A percentile compares a stretch with the other conserved stretches of the same genome.
phyloP scores from a whole-genome alignment of 2,113 vertebrate genomes.

The Oceanites oceanicus region DNA sequence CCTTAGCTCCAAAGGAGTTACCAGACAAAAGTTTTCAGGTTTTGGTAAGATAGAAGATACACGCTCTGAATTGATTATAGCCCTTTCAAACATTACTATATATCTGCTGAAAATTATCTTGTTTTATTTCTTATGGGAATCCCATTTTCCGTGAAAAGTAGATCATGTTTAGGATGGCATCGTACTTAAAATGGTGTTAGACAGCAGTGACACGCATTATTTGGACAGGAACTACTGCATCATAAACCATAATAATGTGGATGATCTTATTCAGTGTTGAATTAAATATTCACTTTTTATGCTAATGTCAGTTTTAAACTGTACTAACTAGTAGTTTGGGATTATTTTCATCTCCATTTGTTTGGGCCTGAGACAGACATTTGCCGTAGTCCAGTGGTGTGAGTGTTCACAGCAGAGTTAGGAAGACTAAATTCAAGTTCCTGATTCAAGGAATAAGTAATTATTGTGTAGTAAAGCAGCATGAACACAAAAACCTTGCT shows the following conservation, averaged over 20 bases:
- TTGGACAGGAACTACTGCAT: neutral
- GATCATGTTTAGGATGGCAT: neutral
- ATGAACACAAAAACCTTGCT: neutral
- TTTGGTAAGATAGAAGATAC: neutral
- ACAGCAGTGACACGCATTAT: neutral
- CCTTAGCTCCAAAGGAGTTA: neutral
- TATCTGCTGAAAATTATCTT: neutral
- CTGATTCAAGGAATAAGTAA: neutral
- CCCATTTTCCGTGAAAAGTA: neutral
- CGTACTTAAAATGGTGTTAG: neutral
- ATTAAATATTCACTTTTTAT: neutral
- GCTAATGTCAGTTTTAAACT: neutral
- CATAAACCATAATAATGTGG: neutral
- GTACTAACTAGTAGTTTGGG: neutral
- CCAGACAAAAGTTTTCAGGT: neutral
- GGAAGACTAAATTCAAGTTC: neutral
- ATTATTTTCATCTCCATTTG: neutral
- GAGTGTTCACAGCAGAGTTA: neutral
- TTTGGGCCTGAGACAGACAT: neutral
- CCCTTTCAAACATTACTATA: neutral
- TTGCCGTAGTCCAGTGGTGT: neutral
- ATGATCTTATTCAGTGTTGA: neutral
- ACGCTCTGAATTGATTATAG: neutral
- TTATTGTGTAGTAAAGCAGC: neutral
- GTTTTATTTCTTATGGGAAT: neutral